phyloP scores from a whole-genome alignment of 2,888 invertebrate species.

The Trachelus iudaicus region DNA sequence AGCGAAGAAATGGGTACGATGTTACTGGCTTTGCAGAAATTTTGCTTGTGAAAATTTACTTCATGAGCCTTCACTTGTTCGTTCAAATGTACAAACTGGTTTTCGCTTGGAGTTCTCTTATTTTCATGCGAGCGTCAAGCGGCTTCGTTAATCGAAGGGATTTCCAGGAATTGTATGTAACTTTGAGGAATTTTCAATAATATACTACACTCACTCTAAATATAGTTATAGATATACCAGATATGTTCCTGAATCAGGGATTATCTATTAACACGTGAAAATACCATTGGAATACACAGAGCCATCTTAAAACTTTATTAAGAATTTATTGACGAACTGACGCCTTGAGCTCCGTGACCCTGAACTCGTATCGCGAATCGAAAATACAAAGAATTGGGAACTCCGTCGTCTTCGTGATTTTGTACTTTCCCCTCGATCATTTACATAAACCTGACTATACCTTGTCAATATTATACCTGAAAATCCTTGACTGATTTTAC shows the following conservation, averaged over 20 bases:
- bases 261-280: neutral
- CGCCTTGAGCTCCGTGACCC: neutral
- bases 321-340: neutral
- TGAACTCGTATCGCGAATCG: neutral
- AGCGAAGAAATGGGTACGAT: neutral
- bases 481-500: neutral
- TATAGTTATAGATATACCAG: neutral
- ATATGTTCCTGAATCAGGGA: neutral
- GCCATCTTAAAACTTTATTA: neutral
- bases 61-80: neutral
- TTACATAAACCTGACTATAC: neutral
- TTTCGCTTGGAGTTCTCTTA: neutral
- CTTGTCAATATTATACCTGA: neutral
- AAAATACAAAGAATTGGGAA: neutral
- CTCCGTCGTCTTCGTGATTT: neutral
- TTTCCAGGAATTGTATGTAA: neutral
- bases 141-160: neutral
- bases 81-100: neutral
- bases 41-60: neutral
- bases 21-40: neutral
- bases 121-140: neutral
- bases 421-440: neutral
- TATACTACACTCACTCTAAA: neutral
- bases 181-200: neutral
- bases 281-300: neutral